Percentiles rank a stretch among this genome's conserved stretches.
Evolutionary conservation across 2,113 vertebrate genomes (phyloP).

Genomic region (Tretioscincus oriximinensis): DNA sequence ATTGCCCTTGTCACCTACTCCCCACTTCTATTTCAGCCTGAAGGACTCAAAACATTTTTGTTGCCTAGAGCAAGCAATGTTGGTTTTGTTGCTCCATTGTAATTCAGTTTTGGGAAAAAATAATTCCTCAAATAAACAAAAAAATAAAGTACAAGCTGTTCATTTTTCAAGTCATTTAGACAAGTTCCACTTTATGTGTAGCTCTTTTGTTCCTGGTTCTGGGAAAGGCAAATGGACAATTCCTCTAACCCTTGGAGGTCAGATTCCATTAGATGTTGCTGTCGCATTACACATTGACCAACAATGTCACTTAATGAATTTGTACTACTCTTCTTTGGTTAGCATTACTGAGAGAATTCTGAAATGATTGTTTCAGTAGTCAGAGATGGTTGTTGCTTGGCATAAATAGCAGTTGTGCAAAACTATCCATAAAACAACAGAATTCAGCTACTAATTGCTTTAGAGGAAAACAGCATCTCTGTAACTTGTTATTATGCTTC

Average conservation of each 20-base stretch:
- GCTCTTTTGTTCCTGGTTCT: slow-evolving; percentile 62
- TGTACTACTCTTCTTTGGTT: slow-evolving; percentile 52
- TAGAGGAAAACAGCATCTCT: not conserved
- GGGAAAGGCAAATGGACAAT: slow-evolving; percentile 63
- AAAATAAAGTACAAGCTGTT: slow-evolving; percentile 59
- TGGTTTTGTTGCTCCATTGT: slow-evolving; percentile 41
- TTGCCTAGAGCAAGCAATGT: slow-evolving; percentile 9
- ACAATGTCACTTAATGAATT: slow-evolving; percentile 56
- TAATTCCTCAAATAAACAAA: slow-evolving; percentile 62
- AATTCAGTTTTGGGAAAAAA: slow-evolving; percentile 65
- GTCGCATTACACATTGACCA: slow-evolving; percentile 60
- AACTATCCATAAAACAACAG: not conserved
- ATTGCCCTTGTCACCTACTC: not conserved
- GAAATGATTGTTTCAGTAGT: slow-evolving; percentile 37
- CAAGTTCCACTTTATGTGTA: slow-evolving; percentile 53
- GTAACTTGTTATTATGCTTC: too few species aligned
- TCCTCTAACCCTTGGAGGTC: slow-evolving; percentile 63
- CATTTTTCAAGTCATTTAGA: slow-evolving; percentile 47
- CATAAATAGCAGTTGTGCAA: not conserved
- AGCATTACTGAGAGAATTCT: slow-evolving; percentile 46
- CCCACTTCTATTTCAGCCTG: not conserved
- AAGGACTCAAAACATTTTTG: slow-evolving; percentile 1
- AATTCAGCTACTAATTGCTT: not conserved
- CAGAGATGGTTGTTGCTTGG: slow-evolving; percentile 43
- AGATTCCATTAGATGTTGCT: slow-evolving; percentile 64